Base-by-base conservation (phyloP, 2,888 invertebrate genomes). In the Lapara coniferarum region DNA sequence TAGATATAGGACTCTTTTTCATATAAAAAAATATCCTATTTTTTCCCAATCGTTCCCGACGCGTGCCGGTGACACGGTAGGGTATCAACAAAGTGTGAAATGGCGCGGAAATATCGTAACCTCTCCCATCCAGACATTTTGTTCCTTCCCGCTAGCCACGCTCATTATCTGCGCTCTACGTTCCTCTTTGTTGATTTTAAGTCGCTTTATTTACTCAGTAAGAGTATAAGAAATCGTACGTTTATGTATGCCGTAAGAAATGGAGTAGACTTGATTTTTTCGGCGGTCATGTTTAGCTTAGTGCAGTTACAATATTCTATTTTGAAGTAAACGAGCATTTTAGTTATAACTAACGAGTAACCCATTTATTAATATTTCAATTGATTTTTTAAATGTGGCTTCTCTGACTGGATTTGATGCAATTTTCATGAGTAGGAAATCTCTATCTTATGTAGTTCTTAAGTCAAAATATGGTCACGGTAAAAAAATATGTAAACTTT, bases 81-180 rank as follows among this genome's bases (percentile, higher is more conserved):
- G 89, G 90, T 85, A 88, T 85, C 90, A 90, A 92, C 92, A 92
- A 93, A 87, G 89, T 83, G 90, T 78, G 85, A 85, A 92, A 92
- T 93, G 93, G 91, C 83, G 79, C 80, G 93, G 93, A 93, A 93
- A 88, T 89, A 92, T 92, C 91, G 87, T 85, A 83, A 88, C 87
- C 89, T 88, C 88, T 85, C 87, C 82, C 82, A 82, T 80, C 79
- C 85, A 85, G 86, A 84, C 89, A 89, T 90, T 90, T 85, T 85
- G 89, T 92, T 92, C 91, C 91, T 91, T 83, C 77, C 87, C 89
- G 86, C 88, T 92, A 84, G 88, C 85, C 84, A 85, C 86, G 87
- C 87, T 90, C 91, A 92, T 92, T 93, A 93, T 92, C 90, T 89
- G 85, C 89, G 86, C 85, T 83, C 81, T 88, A 88, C 85, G 87